phyloP scores from a whole-genome alignment of 2,113 vertebrate species.

The Phyllostomus discolor region DNA sequence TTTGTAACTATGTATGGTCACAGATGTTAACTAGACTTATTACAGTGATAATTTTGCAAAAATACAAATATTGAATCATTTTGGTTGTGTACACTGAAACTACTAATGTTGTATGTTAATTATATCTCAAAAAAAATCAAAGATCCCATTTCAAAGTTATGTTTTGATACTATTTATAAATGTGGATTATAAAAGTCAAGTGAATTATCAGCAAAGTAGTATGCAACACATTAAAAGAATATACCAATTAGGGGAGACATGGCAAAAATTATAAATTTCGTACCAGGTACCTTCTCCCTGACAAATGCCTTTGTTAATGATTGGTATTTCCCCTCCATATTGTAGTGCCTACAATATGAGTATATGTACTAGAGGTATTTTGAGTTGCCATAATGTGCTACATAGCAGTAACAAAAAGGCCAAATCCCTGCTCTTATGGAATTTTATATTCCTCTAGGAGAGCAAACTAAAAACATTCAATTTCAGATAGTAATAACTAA shows the following conservation, averaged over 20 bases:
- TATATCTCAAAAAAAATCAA: not conserved
- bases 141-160: conserved; percentile 2
- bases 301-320: not conserved
- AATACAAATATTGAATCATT: not conserved
- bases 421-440: not conserved
- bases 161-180: not conserved
- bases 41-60: not conserved
- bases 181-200: not conserved
- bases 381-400: not conserved
- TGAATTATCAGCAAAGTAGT: not conserved
- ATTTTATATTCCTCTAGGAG: not conserved
- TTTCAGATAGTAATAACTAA: not conserved
- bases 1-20: not conserved
- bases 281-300: not conserved
- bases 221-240: not conserved
- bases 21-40: not conserved
- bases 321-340: not conserved
- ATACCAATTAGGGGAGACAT: not conserved
- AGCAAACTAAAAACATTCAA: not conserved
- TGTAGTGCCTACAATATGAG: not conserved
- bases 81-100: not conserved
- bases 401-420: not conserved
- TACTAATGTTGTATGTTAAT: not conserved
- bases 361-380: not conserved
- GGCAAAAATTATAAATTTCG: not conserved